phyloP scores from a whole-genome alignment of 2,113 vertebrate species.

The Myrmecobius fasciatus region DNA sequence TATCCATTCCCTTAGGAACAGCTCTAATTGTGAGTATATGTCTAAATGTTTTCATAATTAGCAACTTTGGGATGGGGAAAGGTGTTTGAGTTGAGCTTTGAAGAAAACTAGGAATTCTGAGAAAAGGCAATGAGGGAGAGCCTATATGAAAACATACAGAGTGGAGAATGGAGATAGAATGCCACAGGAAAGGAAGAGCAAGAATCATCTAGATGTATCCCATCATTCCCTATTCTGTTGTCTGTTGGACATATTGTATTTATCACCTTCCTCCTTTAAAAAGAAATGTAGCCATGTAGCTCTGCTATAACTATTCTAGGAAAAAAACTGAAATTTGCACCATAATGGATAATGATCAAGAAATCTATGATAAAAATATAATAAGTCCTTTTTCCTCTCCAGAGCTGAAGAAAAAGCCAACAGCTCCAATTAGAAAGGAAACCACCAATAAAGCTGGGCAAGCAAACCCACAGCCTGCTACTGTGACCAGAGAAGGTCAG shows the following conservation, averaged over 20 bases:
- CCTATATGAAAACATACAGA: too few relatives aligned
- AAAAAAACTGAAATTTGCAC: background rate
- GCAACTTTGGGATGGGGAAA: too few relatives aligned
- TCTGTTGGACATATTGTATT: background rate
- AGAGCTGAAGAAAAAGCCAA: background rate
- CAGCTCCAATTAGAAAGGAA: background rate
- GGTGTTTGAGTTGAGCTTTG: too few relatives aligned
- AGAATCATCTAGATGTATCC: too few relatives aligned
- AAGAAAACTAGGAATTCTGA: too few relatives aligned
- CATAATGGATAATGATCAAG: background rate
- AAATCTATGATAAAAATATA: background rate
- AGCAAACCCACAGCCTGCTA: too few relatives aligned
- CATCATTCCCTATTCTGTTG: background rate
- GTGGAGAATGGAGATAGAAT: too few relatives aligned
- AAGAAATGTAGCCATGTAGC: background rate
- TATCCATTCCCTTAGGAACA: too few relatives aligned
- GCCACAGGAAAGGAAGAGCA: too few relatives aligned
- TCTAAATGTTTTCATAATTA: too few relatives aligned
- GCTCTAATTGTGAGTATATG: too few relatives aligned
- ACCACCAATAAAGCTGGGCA: background rate
- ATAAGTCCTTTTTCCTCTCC: background rate
- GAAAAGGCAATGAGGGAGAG: too few relatives aligned
- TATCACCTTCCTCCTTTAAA: background rate
- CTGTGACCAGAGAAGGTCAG: background rate
- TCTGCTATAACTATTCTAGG: background rate